Evolutionary conservation across 30 jellyfish, hydroid and myxozoan species (phyloP), one percentile per base, ranked within the genome.

Genomic region (Turritopsis dohrnii): DNA sequence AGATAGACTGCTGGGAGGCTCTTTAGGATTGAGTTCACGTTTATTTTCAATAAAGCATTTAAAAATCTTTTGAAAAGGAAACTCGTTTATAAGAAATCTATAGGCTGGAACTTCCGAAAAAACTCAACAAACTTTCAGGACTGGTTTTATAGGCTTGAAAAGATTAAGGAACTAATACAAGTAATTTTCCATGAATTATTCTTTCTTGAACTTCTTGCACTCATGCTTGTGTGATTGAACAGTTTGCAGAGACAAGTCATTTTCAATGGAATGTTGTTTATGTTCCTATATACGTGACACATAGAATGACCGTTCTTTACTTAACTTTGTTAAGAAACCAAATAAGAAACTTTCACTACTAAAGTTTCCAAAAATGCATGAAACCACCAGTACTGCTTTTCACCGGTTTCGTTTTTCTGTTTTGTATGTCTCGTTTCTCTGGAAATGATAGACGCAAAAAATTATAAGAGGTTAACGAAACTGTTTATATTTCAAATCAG

Each of bases 241-340:
- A 60, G 19, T 18, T 60, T 21, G 19, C 0, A 18, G 21, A 60
- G 22, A 23, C 21, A 18, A 0, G 73, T 18, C 21, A 60, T 60
- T 60, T 21, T 23, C 0, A 60, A 60, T 60, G 22, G 21, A 60
- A 60, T 60, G 73, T 60, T 60, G 73, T 60, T 60, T 60, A 60
- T 60, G 73, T 60, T 0, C 73, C 21, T 60, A 18, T 60, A 60
- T 0, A 60, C 73, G 73, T 60, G 73, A 60, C 73, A 60, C 73
- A 60, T 60, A 60, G 73, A 60, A 60, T 60, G 73, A 60, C 19
- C 73, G 73, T 60, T 60, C 73, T 60, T 60, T 60, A 18, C 73
- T 60, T 60, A 60, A 60, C 73, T 60, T 60, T 60, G 73, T 60
- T 21, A 60, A 60, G 73, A 60, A 60, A 60, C 73, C 73, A 60